phyloP scores from a whole-genome alignment of 1,140 invertebrate species.

The Stegodyphus mimosarum region DNA sequence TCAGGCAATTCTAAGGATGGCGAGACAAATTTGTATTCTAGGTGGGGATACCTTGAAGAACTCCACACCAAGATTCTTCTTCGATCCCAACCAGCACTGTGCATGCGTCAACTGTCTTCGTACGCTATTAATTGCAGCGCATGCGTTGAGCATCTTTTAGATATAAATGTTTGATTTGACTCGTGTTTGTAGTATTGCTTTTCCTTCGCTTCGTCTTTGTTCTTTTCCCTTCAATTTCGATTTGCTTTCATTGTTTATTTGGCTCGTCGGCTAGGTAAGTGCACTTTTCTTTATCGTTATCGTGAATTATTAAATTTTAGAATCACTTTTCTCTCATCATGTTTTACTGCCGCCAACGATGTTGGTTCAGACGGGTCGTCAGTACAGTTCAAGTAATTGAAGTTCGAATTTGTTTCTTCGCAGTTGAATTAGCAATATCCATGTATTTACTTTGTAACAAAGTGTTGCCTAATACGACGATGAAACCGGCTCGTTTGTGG shows the following conservation, averaged over 20 bases:
- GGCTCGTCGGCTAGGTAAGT: not conserved
- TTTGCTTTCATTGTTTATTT: not conserved
- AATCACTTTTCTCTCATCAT: not conserved
- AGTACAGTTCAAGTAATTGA: not conserved
- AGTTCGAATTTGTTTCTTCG: not conserved
- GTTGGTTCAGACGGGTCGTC: not conserved
- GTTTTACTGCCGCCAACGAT: not conserved
- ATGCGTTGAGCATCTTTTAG: not conserved
- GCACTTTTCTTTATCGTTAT: not conserved
- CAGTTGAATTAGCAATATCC: not conserved
- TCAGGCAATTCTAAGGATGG: not conserved
- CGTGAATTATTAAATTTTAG: not conserved
- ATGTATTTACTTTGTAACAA: not conserved
- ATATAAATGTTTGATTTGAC: not conserved
- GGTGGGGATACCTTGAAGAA: not conserved
- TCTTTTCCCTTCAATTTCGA: not conserved
- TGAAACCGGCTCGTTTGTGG: no score
- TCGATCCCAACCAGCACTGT: not conserved
- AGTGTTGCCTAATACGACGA: not conserved
- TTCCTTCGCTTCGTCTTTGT: not conserved
- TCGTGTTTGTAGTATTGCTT: not conserved
- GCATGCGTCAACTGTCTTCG: not conserved
- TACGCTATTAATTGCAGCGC: not conserved
- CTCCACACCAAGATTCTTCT: not conserved
- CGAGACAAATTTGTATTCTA: not conserved